Evolutionary conservation across 2,797 vertebrate genomes (phyloP).

Genomic region (Falco berigora): DNA sequence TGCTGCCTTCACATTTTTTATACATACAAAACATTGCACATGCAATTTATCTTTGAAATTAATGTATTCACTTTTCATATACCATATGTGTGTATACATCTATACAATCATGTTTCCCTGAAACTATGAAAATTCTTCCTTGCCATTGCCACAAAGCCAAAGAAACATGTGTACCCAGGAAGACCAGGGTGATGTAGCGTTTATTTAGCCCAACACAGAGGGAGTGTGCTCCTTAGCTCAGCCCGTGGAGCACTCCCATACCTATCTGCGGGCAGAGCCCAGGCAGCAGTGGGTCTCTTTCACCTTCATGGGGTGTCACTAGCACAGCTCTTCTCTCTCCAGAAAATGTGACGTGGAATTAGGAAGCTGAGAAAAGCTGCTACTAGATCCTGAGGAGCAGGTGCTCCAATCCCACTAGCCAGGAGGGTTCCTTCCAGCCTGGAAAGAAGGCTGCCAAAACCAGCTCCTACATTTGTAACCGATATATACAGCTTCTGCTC

Average conservation of each 20-base stretch:
- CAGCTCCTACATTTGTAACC: rapidly evolving
- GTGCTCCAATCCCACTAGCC: neutral
- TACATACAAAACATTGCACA: neutral
- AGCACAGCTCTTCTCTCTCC: neutral
- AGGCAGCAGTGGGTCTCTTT: neutral
- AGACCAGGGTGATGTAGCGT: neutral
- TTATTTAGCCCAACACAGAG: neutral
- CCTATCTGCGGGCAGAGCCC: neutral
- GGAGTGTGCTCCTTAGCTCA: neutral
- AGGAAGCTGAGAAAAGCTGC: neutral
- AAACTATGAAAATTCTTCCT: neutral
- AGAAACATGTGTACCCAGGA: neutral
- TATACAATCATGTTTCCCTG: neutral
- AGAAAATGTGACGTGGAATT: neutral
- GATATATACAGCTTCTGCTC: neutral
- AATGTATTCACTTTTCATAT: neutral
- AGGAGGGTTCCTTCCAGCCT: neutral
- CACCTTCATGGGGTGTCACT: neutral
- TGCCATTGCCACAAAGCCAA: neutral
- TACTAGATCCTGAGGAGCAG: neutral
- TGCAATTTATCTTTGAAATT: neutral
- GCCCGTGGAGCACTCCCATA: rapidly evolving
- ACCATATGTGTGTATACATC: too few relatives aligned
- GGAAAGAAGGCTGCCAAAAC: neutral
- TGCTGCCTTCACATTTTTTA: neutral